These are phyloP conservation scores for Drosophila neocordata DNA, from an alignment of 1,140 invertebrate genomes.

Conservation along the genomic window DNA sequence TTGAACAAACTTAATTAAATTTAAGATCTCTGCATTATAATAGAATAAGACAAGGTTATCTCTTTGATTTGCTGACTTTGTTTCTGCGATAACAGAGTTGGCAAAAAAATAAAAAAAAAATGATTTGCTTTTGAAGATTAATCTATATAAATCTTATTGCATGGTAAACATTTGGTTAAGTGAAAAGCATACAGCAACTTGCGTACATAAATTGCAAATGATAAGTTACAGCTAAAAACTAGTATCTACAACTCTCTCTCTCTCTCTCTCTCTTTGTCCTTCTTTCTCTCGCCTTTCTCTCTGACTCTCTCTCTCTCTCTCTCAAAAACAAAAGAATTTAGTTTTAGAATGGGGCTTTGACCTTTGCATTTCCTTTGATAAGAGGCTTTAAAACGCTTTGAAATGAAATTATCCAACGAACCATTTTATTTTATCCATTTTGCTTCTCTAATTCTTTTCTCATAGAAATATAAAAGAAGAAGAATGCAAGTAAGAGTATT, in stretches of 20 bases:
- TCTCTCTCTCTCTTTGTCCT: background rate
- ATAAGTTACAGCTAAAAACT: slow-evolving; percentile 23
- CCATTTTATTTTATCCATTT: background rate
- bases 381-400: background rate
- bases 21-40: slow-evolving; percentile 1
- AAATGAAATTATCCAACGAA: background rate
- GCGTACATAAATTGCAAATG: slow-evolving; percentile 35
- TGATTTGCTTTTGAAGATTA: slow-evolving; percentile 17
- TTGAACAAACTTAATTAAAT: slow-evolving; percentile 1
- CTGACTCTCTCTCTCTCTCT: background rate
- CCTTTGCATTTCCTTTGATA: slow-evolving; percentile 9
- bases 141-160: slow-evolving; percentile 46
- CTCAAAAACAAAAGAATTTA: background rate
- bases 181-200: slow-evolving; percentile 39
- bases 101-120: slow-evolving; percentile 4
- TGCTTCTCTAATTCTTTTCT: background rate
- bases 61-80: slow-evolving; percentile 19
- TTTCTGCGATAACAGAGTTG: slow-evolving; percentile 34
- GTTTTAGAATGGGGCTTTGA: slow-evolving; percentile 5
- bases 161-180: slow-evolving; percentile 27
- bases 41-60: slow-evolving; percentile 38
- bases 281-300: background rate
- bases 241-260: background rate
- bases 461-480: background rate
- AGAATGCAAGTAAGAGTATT: background rate